Evolutionary conservation across 2,888 invertebrate genomes (phyloP).

Genomic region (Metellina segmentata): DNA sequence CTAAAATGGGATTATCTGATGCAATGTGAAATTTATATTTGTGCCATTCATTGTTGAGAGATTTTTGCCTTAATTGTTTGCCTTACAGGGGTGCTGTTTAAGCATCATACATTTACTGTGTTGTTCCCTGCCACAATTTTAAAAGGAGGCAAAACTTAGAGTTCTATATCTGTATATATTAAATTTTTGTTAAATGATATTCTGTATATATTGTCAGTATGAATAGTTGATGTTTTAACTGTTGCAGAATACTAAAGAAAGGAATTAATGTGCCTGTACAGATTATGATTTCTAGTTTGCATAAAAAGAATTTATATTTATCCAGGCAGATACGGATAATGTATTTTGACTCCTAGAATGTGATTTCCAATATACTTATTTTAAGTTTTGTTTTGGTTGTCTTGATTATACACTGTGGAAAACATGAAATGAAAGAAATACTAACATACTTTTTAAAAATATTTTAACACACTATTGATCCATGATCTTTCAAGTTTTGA

Average conservation of each 20-base stretch:
- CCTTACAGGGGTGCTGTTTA: slow-evolving; percentile 39
- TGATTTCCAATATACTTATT: slow-evolving; percentile 18
- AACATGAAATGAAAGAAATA: neutral
- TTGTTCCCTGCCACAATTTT: slow-evolving; percentile 24
- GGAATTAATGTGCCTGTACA: slow-evolving; percentile 12
- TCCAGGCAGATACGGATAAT: slow-evolving; percentile 1
- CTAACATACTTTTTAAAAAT: neutral
- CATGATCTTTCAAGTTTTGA: no score
- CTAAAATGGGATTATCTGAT: neutral
- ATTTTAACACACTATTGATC: no score
- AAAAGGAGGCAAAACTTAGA: slow-evolving; percentile 4
- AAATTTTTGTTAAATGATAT: slow-evolving; percentile 23
- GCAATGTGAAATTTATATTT: slow-evolving; percentile 6
- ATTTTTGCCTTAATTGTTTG: slow-evolving; percentile 56
- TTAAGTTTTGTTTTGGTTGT: slow-evolving; percentile 19
- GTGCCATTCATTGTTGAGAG: slow-evolving; percentile 53
- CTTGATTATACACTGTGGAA: neutral
- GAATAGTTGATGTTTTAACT: slow-evolving; percentile 13
- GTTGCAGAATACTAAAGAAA: neutral
- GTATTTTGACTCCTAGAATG: slow-evolving; percentile 28
- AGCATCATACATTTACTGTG: neutral
- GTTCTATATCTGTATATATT: slow-evolving; percentile 21
- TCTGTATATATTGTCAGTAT: slow-evolving; percentile 17
- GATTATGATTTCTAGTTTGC: slow-evolving; percentile 8
- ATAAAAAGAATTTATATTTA: slow-evolving; percentile 26